phyloP scores from a whole-genome alignment of 2,797 vertebrate species.

The Heterohyrax brucei region DNA sequence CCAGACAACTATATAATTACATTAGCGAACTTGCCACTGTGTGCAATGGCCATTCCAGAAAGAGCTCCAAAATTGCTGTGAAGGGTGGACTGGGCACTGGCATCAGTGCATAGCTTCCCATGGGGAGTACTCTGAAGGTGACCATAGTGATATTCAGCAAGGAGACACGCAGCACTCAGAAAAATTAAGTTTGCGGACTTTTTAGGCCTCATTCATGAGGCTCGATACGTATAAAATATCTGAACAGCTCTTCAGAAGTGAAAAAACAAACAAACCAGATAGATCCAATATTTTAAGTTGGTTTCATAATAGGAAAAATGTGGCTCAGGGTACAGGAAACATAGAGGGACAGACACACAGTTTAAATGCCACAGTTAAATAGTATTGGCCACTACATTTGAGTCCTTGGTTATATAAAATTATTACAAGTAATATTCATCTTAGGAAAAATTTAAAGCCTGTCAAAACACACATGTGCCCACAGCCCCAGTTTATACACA shows the following conservation, averaged over 20 bases:
- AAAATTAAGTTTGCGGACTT: no score
- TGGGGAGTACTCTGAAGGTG: no score
- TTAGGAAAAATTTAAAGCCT: not conserved
- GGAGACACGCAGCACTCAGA: no score
- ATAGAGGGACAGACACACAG: not conserved
- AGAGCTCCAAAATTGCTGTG: no score
- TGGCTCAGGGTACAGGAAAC: not conserved
- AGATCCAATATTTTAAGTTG: not conserved
- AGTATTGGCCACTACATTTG: conserved; percentile 6
- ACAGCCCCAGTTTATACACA: no score
- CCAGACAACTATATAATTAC: no score
- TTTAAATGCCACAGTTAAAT: conserved; percentile 55
- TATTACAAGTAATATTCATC: not conserved
- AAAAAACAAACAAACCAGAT: conserved; percentile 15
- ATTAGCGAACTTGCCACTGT: no score
- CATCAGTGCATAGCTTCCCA: no score
- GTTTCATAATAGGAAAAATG: conserved; percentile 47
- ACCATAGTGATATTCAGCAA: no score
- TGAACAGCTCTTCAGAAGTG: conserved; percentile 1
- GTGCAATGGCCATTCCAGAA: no score
- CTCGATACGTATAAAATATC: conserved; percentile 19
- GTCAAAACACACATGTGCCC: no score
- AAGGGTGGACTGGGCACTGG: no score
- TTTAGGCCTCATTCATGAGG: not conserved
- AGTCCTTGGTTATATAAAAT: not conserved